A percentile compares a stretch with the other conserved stretches of the same genome.
Evolutionary conservation across 2,113 vertebrate genomes (phyloP).

Genomic region (Phalacrocorax brasilianus): DNA sequence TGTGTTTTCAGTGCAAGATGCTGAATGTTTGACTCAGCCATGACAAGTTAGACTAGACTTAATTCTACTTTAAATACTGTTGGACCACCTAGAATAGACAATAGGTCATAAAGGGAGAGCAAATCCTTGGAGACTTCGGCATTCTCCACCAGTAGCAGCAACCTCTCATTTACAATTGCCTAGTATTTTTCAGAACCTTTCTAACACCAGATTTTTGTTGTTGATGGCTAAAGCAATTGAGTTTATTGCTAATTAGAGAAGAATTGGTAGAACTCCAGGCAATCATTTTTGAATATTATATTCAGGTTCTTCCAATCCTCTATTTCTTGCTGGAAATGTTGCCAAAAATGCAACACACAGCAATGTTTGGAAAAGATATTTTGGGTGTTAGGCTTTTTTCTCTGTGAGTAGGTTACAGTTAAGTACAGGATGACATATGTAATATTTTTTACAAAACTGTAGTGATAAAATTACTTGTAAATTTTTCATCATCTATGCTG

Average conservation of each 20-base stretch:
- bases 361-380: background rate
- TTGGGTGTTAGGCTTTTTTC: background rate
- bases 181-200: background rate
- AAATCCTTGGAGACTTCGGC: background rate
- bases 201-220: background rate
- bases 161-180: background rate
- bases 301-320: background rate
- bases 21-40: background rate
- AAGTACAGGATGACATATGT: background rate
- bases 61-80: background rate
- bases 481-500: background rate
- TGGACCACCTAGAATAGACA: background rate
- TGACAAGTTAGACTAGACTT: background rate
- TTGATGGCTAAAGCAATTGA: background rate
- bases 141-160: background rate
- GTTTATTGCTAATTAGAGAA: background rate
- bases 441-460: background rate
- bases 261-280: conserved; percentile 5
- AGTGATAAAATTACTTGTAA: background rate
- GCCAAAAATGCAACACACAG: conserved; percentile 11
- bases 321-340: background rate
- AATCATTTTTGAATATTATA: background rate
- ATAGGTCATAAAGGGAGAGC: accelerated
- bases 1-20: background rate
- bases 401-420: background rate